Base-by-base conservation (phyloP, 2,888 invertebrate genomes). In the Sesamia inferens region DNA sequence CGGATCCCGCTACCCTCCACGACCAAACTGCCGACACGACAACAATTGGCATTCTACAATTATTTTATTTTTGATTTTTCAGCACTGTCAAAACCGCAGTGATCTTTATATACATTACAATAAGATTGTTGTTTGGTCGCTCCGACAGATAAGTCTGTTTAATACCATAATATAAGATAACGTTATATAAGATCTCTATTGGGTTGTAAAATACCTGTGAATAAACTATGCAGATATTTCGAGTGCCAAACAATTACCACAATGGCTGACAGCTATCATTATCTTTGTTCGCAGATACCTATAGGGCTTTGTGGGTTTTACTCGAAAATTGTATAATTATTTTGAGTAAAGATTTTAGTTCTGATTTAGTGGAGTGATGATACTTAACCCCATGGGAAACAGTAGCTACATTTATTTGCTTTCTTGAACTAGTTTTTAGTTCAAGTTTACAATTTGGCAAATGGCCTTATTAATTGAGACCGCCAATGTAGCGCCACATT, bases 301-400 rank as follows among this genome's bases (percentile, higher is more conserved):
- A 13, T 19, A 55, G 82, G 68, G 82, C 71, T 57, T 79, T 68
- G 61, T n/a, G 71, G 64, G 76, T 76, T 48, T 59, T 67, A 62
- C 68, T 66, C 44, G 24, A 48, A 24, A 67, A 75, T 67, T 55
- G 67, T 0, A 64, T 48, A 55, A 71, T 39, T 6, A 61, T 57
- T 65, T 61, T 24, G 31, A 79, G 44, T 44, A 22, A 24, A 58
- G 48, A 65, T 51, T 62, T 78, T 22, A 62, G 78, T 78, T 75
- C 48, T 48, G 78, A 70, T 73, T 48, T 74, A 76, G 65, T 66
- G n/a, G 31, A 61, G 47, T 61, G 54, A 65, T 79, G 31, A 55
- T 42, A 73, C n/a, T 59, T 13, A 10, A 48, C 8, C 59, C 55
- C 74, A 16, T 13, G 65, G 65, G 76, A 78, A 22, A 13, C 2